phyloP scores from a whole-genome alignment of 2,797 vertebrate genomes.

The Spea hammondii region DNA sequence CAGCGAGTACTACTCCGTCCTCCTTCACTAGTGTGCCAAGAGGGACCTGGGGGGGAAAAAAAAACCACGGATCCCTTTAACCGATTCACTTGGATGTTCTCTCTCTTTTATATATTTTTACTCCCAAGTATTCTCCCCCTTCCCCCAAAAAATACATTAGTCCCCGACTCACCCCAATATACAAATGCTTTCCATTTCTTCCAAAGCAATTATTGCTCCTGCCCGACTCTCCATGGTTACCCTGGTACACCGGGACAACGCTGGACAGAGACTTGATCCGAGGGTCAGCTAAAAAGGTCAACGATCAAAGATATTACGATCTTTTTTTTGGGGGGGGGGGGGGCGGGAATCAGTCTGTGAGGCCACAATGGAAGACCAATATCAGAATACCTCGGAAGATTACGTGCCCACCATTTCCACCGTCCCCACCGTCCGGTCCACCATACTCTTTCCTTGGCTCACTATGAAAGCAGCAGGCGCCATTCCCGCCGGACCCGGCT shows the following conservation, averaged over 20 bases:
- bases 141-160: no score
- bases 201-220: slow-evolving; percentile 86
- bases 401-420: slow-evolving; percentile 82
- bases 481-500: slow-evolving; percentile 83
- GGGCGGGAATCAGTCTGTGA: no score
- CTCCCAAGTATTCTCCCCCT: no score
- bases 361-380: no score
- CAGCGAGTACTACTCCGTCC: slow-evolving; percentile 67
- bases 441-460: slow-evolving; percentile 93
- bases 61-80: not conserved
- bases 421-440: slow-evolving; percentile 90
- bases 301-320: no score
- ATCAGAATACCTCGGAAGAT: slow-evolving; percentile 70
- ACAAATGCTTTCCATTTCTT: slow-evolving; percentile 68
- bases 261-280: slow-evolving; percentile 82
- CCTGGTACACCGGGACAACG: slow-evolving; percentile 74
- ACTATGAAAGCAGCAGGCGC: slow-evolving; percentile 82
- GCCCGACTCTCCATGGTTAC: slow-evolving; percentile 74
- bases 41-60: slow-evolving; percentile 76
- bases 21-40: slow-evolving; percentile 89
- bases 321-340: no score
- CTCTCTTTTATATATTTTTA: no score
- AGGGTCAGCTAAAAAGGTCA: slow-evolving; percentile 71
- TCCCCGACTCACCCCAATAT: slow-evolving; percentile 70
- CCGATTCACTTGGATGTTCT: no score